phyloP scores from a whole-genome alignment of 2,888 invertebrate species.

The Pegoplata infirma region DNA sequence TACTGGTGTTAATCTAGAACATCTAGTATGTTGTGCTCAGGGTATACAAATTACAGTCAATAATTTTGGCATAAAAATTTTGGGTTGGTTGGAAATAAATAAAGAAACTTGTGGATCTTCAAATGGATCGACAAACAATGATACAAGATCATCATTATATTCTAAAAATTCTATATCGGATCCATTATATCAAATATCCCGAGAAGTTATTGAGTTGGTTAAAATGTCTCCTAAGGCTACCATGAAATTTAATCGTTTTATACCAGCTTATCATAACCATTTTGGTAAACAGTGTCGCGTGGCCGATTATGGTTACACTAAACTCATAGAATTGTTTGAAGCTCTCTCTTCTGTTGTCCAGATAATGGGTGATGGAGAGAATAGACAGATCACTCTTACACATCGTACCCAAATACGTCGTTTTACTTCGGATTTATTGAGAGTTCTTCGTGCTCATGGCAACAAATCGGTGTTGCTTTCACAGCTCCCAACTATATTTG shows the following conservation, averaged over 20 bases:
- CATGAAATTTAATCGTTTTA: slow-evolving; percentile 90
- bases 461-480: slow-evolving; percentile 85
- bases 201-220: slow-evolving; percentile 91
- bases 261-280: slow-evolving; percentile 97
- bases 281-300: slow-evolving; percentile 97
- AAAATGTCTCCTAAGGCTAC: slow-evolving; percentile 90
- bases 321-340: slow-evolving; percentile 92
- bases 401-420: slow-evolving; percentile 92
- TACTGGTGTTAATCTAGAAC: slow-evolving; percentile 91
- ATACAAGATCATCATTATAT: slow-evolving; percentile 64
- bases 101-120: slow-evolving; percentile 64
- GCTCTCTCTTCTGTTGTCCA: slow-evolving; percentile 92
- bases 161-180: slow-evolving; percentile 73
- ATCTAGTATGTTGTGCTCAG: slow-evolving; percentile 90
- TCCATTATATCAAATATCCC: slow-evolving; percentile 85
- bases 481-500: slow-evolving; percentile 86
- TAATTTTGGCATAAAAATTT: slow-evolving; percentile 78
- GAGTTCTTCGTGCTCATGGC: slow-evolving; percentile 89
- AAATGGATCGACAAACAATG: neutral
- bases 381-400: slow-evolving; percentile 91
- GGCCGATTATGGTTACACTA: slow-evolving; percentile 97
- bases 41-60: slow-evolving; percentile 81
- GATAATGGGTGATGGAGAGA: slow-evolving; percentile 94
- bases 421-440: slow-evolving; percentile 93
- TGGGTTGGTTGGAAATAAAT: slow-evolving; percentile 74